Evolutionary conservation across 2,888 invertebrate genomes (phyloP).

Genomic region (Tenthredo amoena): DNA sequence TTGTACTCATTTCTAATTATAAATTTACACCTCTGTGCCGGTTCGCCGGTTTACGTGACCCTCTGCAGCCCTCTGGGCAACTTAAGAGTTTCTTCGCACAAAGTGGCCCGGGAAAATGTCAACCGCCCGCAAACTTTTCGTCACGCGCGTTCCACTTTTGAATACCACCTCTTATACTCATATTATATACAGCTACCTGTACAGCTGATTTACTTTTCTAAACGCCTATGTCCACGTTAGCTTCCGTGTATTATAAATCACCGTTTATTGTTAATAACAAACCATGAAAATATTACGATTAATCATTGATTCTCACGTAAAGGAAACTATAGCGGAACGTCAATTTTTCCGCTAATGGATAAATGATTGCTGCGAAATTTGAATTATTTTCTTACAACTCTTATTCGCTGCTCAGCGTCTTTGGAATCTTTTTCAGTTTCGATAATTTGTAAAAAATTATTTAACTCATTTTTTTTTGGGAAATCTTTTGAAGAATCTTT

Average conservation of each 20-base stretch:
- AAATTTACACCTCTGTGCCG: constrained; percentile 30
- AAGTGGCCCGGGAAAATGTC: constrained; percentile 44
- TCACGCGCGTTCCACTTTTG: constrained; percentile 51
- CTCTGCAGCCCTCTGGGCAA: background rate
- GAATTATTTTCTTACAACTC: background rate
- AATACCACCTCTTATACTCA: background rate
- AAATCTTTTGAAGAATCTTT: background rate
- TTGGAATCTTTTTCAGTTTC: background rate
- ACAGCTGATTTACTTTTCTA: background rate
- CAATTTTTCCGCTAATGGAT: background rate
- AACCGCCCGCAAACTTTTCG: constrained; percentile 29
- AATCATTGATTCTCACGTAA: background rate
- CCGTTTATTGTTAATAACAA: background rate
- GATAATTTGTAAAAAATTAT: background rate
- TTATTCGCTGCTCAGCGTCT: background rate
- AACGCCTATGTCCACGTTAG: background rate
- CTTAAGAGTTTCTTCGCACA: constrained; percentile 9
- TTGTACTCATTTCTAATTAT: constrained; percentile 22
- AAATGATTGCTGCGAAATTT: background rate
- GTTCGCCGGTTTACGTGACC: background rate
- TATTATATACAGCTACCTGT: background rate
- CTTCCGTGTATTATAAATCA: constrained; percentile 36
- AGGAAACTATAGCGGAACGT: background rate
- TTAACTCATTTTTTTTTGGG: background rate
- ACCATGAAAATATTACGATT: background rate